Conservation (phyloP, 2,888 invertebrate species). For the Drosophila subquinaria region DNA sequence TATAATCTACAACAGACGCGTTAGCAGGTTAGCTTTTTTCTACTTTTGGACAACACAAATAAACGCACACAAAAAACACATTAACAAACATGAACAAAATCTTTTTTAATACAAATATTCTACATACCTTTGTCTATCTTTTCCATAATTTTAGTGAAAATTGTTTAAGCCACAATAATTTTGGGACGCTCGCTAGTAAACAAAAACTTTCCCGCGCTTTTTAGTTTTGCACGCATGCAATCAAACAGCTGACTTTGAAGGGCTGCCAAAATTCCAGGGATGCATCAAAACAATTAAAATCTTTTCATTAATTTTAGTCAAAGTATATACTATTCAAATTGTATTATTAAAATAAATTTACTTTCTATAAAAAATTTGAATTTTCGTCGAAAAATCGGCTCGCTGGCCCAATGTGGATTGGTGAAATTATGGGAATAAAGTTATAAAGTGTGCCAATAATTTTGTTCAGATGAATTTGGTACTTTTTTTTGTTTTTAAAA, state of each 20-base stretch:
- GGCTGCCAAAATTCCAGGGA: conserved; percentile 1
- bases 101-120: conserved; percentile 5
- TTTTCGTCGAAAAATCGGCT: not conserved
- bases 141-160: not conserved
- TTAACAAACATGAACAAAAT: conserved; percentile 9
- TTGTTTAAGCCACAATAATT: conserved; percentile 1
- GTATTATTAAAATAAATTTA: conserved; percentile 1
- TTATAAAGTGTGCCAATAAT: too few relatives aligned
- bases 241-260: conserved; percentile 9
- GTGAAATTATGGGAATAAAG: too few relatives aligned
- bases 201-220: conserved; percentile 20
- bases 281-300: conserved; percentile 17
- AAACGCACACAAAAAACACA: conserved; percentile 7
- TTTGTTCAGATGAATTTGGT: too few relatives aligned
- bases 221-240: conserved; percentile 21
- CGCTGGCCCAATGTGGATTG: too few relatives aligned
- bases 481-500: too few relatives aligned
- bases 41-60: conserved; percentile 8
- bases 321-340: not conserved
- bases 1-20: too few relatives aligned
- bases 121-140: not conserved
- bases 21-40: conserved; percentile 7
- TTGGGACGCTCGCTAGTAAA: conserved; percentile 19
- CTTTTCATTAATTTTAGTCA: conserved; percentile 11
- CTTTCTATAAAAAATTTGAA: conserved; percentile 1